These are phyloP conservation scores for Dynastes maya DNA, from an alignment of 2,888 invertebrate species.

Conservation along the genomic window DNA sequence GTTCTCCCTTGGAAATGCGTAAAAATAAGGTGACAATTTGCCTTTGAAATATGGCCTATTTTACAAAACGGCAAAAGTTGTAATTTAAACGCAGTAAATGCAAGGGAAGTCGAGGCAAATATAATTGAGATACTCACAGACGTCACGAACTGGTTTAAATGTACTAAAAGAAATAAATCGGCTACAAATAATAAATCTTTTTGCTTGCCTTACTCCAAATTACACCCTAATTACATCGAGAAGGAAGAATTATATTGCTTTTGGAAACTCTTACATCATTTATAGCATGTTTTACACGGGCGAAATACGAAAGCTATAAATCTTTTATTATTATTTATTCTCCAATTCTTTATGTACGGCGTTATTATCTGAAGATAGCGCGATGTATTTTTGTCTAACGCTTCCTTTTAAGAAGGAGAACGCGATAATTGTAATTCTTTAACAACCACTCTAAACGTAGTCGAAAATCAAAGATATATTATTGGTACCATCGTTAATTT, in stretches of 20 bases:
- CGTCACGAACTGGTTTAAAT: constrained; percentile 4
- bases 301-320: too few relatives aligned
- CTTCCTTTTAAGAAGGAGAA: too few relatives aligned
- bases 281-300: too few relatives aligned
- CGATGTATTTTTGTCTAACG: too few relatives aligned
- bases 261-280: constrained; percentile 11
- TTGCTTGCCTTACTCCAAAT: constrained; percentile 1
- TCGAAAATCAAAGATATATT: too few relatives aligned
- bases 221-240: constrained; percentile 3
- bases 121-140: constrained; percentile 10
- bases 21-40: not conserved
- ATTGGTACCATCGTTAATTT: too few relatives aligned
- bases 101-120: not conserved
- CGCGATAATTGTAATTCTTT: too few relatives aligned
- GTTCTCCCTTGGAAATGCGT: not conserved
- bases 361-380: too few relatives aligned
- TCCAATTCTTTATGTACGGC: too few relatives aligned
- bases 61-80: not conserved
- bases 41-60: constrained; percentile 4
- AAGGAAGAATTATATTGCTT: constrained; percentile 2
- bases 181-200: constrained; percentile 13
- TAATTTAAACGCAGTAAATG: constrained; percentile 4
- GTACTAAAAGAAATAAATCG: not conserved
- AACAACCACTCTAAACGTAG: too few relatives aligned
- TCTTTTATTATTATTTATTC: too few relatives aligned